These are phyloP conservation scores for Cherax quadricarinatus DNA, from an alignment of 1,140 invertebrate genomes.

Conservation along the genomic window DNA sequence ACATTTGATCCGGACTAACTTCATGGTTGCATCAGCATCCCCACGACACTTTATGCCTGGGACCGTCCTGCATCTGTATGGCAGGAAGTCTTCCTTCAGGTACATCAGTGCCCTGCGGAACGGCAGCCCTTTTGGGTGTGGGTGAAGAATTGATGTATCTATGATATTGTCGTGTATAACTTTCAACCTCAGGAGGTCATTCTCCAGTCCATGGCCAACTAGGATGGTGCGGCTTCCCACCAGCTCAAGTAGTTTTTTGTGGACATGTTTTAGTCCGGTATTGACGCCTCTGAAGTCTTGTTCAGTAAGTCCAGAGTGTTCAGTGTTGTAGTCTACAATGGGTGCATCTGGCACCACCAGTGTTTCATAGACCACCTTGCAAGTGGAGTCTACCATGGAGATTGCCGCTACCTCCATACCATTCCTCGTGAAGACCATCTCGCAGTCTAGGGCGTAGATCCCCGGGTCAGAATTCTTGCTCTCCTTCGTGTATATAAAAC, in stretches of 20 bases:
- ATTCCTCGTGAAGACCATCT: slow-evolving; percentile 91
- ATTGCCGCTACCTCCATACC: slow-evolving; percentile 91
- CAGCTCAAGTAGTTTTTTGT: slow-evolving; percentile 78
- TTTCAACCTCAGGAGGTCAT: slow-evolving; percentile 80
- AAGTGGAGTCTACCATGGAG: slow-evolving; percentile 85
- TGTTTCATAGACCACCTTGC: slow-evolving; percentile 85
- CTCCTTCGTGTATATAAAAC: not conserved
- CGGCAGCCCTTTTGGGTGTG: not conserved
- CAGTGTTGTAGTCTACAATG: slow-evolving; percentile 91
- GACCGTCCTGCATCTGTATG: not conserved
- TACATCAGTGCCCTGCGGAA: slow-evolving; percentile 78
- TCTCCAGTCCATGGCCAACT: slow-evolving; percentile 81
- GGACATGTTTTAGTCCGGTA: slow-evolving; percentile 76
- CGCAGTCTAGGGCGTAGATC: slow-evolving; percentile 92
- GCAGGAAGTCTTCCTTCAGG: slow-evolving; percentile 76
- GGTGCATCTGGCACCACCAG: slow-evolving; percentile 85
- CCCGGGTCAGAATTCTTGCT: not conserved
- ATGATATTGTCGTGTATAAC: slow-evolving; percentile 92
- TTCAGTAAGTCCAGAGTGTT: slow-evolving; percentile 77
- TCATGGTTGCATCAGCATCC: slow-evolving; percentile 9
- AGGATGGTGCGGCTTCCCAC: slow-evolving; percentile 79
- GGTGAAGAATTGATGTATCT: slow-evolving; percentile 87
- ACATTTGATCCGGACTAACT: not conserved
- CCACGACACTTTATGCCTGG: not conserved
- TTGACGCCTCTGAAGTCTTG: slow-evolving; percentile 74